These are phyloP conservation scores for Phania funesta DNA, from an alignment of 2,888 invertebrate genomes.

Conservation along the genomic window DNA sequence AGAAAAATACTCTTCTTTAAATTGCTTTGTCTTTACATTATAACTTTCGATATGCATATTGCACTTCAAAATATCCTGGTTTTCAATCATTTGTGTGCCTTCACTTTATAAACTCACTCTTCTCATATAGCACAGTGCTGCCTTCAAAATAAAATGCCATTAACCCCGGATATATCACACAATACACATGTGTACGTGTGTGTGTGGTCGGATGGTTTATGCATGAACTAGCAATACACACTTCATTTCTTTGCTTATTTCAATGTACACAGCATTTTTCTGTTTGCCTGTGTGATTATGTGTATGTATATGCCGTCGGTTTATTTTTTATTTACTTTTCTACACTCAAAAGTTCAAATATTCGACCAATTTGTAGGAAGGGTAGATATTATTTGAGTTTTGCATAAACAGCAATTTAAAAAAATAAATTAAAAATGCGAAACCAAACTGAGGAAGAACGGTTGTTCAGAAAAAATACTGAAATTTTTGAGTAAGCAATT, in stretches of 20 bases:
- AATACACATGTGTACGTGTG: background rate
- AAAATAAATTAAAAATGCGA: too few relatives aligned
- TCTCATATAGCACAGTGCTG: background rate
- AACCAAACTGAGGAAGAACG: too few relatives aligned
- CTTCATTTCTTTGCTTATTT: background rate
- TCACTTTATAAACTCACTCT: background rate
- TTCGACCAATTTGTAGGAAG: too few relatives aligned
- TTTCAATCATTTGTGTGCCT: background rate
- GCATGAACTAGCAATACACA: background rate
- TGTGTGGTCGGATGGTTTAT: background rate
- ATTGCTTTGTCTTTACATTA: background rate
- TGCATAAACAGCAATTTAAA: too few relatives aligned
- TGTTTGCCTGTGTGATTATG: too few relatives aligned
- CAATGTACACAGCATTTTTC: background rate
- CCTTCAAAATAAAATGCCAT: slow-evolving; percentile 47
- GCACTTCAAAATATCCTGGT: background rate
- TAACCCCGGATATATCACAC: slow-evolving; percentile 48
- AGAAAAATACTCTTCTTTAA: too few relatives aligned
- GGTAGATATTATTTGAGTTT: too few relatives aligned
- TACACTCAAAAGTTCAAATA: too few relatives aligned
- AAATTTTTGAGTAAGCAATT: too few relatives aligned
- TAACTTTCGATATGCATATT: background rate
- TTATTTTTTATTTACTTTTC: too few relatives aligned
- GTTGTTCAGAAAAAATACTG: too few relatives aligned
- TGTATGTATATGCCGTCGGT: too few relatives aligned